Conservation (phyloP, 2,888 invertebrate species). For the Meteorus cinctellus region DNA sequence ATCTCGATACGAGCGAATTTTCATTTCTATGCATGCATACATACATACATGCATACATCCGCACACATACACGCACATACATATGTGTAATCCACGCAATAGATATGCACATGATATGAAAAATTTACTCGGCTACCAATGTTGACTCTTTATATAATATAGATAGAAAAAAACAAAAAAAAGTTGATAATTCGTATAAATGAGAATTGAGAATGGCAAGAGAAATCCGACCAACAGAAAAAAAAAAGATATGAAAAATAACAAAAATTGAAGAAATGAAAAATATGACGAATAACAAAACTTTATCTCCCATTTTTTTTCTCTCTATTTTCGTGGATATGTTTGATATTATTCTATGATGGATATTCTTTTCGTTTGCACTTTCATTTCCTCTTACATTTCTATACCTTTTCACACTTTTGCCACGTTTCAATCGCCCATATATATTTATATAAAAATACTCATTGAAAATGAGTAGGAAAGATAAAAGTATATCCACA, state of each 20-base stretch:
- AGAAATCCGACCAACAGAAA: not conserved
- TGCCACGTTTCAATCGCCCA: not conserved
- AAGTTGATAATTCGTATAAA: not conserved
- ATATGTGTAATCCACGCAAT: slow-evolving; percentile 3
- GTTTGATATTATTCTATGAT: not conserved
- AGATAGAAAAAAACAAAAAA: not conserved
- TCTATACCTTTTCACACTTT: not conserved
- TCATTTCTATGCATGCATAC: not conserved
- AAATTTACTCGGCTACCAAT: not conserved
- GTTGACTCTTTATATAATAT: not conserved
- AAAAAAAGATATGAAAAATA: not conserved
- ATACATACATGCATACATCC: not conserved
- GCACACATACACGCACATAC: not conserved
- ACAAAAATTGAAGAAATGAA: not conserved
- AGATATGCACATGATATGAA: slow-evolving; percentile 1
- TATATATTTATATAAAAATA: not conserved
- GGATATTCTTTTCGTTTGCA: slow-evolving; percentile 3
- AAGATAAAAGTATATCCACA: not conserved
- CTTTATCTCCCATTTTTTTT: not conserved
- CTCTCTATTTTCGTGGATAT: not conserved
- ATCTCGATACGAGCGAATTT: not conserved
- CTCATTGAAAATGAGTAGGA: not conserved
- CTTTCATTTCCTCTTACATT: not conserved
- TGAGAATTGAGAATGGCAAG: not conserved
- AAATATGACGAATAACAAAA: not conserved